Base-by-base conservation (phyloP, 2,888 invertebrate species). In the Mechanitis mazaeus region DNA sequence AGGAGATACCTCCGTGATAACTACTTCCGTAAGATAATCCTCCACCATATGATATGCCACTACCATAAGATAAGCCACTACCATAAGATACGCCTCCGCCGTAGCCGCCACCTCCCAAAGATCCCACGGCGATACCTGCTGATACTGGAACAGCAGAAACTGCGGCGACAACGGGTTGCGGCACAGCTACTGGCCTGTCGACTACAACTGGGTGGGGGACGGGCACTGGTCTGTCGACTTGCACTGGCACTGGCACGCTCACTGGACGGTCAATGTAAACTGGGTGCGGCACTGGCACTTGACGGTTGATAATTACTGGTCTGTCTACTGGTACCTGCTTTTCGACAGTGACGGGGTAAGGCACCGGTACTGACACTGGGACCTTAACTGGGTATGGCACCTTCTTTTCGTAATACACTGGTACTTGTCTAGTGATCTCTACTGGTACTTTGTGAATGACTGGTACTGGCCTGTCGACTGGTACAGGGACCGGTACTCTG, bases 231-330 rank as follows among this genome's bases (percentile, higher is more conserved):
- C 91, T 89, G 64, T 92, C 91, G 0, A 94, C 90, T 60, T 90
- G 79, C 11, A 93, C 91, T 0, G 93, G 93, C 0, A 92, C 89
- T 12, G 92, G 92, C 2, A 93, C 92, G n/a, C 91, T 90, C 20
- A 92, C 91, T 1, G 90, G 91, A 42, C 91, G 88, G 62, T 91
- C 86, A 1, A 92, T 87, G 54, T 91, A 88, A 6, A 93, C 92
- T 31, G 92, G 91, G 47, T 88, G 87, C 0, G 87, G 87, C 0
- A 90, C 86, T 0, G 84, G 76, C 11, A 91, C 85, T 59, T 91
- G 91, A 67, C 91, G 91, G 64, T 92, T 91, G 0, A 94, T 85
- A 68, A 91, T 81, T 53, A 93, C 91, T 1, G 93, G 93, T 55
- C 92, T 85, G 68, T 91, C 87, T 1, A 92, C 89, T 3, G 91